Conservation (phyloP, 2,113 vertebrate species). For the Epinephelus lanceolatus region DNA sequence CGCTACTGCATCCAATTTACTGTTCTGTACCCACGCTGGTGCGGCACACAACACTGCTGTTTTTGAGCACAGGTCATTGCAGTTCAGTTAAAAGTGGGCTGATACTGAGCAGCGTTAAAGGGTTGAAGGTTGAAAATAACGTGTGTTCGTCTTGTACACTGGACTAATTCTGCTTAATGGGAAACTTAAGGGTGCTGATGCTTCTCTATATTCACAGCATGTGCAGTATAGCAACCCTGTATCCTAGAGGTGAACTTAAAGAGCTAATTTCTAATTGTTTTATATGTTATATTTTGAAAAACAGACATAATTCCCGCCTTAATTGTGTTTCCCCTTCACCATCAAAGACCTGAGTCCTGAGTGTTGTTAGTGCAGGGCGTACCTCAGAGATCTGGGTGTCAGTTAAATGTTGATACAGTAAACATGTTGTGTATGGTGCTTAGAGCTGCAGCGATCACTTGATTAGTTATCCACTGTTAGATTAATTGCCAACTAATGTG, state of each 20-base stretch:
- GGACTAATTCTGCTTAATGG: constrained; percentile 41
- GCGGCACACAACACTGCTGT: constrained; percentile 10
- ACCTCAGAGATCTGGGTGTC: background rate
- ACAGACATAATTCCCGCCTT: background rate
- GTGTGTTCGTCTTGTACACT: constrained; percentile 12
- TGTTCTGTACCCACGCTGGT: constrained; percentile 13
- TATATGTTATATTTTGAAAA: background rate
- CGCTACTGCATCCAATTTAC: constrained; percentile 54
- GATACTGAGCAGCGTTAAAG: constrained; percentile 36
- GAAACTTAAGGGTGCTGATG: constrained; percentile 19
- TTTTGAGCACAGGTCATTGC: constrained; percentile 39
- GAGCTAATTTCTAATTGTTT: background rate
- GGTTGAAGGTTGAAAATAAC: constrained; percentile 20
- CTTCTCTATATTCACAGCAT: background rate
- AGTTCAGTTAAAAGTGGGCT: constrained; percentile 22
- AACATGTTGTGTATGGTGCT: background rate
- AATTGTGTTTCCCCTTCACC: background rate
- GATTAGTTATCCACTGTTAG: no score
- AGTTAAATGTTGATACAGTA: background rate
- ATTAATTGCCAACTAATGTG: no score
- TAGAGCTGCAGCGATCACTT: no score
- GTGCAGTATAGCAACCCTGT: background rate
- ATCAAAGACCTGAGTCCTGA: background rate
- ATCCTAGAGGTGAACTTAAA: background rate
- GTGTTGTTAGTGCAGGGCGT: background rate